phyloP scores from a whole-genome alignment of 2,113 vertebrate genomes.

The Brachyhypopomus occidentalis region DNA sequence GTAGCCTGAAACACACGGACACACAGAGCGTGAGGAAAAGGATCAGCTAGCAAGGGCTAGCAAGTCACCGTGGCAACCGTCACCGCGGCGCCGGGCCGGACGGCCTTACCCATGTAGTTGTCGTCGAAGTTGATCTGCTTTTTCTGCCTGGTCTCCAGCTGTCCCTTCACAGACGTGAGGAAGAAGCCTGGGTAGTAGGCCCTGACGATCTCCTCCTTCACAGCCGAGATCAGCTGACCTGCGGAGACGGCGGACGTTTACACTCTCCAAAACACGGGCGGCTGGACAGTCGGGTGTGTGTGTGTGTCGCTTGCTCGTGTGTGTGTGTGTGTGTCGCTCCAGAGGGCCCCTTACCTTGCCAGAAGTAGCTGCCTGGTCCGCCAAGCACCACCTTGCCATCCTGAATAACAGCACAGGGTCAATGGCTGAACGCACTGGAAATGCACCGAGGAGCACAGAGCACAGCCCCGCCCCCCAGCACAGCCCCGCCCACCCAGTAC shows the following conservation, averaged over 20 bases:
- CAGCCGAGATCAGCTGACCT: conserved; percentile 88
- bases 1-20: conserved; percentile 76
- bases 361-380: conserved; percentile 88
- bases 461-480: background rate
- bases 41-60: too few species aligned
- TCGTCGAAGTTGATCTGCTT: conserved; percentile 76
- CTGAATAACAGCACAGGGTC: conserved; percentile 64
- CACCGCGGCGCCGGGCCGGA: too few species aligned
- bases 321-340: background rate
- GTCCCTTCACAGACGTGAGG: conserved; percentile 77
- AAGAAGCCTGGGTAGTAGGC: conserved; percentile 82
- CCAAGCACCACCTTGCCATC: conserved; percentile 86
- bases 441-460: background rate
- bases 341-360: conserved; percentile 80
- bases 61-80: too few species aligned
- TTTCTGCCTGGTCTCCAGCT: conserved; percentile 81
- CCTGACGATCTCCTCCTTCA: conserved; percentile 80
- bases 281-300: background rate
- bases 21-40: too few species aligned
- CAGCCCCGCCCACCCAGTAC: too few species aligned
- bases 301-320: background rate
- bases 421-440: background rate
- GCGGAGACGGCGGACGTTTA: background rate
- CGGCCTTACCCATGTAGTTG: conserved; percentile 83
- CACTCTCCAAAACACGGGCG: background rate